Evolutionary conservation across 1,140 invertebrate species (phyloP).

Genomic region (Zaprionus tsacasi): DNA sequence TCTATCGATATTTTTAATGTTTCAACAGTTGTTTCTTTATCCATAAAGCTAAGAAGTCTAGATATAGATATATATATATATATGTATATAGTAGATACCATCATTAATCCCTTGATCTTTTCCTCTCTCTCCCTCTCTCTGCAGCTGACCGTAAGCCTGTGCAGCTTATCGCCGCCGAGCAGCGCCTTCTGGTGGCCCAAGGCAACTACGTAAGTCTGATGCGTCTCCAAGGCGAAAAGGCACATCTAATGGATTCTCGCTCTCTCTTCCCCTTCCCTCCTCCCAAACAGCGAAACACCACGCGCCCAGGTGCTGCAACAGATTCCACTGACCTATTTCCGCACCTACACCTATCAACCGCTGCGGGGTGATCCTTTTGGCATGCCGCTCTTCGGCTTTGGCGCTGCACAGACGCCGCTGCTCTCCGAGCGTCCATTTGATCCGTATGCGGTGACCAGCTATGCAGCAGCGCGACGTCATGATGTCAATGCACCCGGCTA

Average conservation of each 20-base stretch:
- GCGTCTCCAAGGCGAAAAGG: too few relatives aligned
- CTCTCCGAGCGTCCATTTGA: constrained; percentile 56
- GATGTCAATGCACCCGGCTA: constrained; percentile 19
- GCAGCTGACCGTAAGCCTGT: constrained; percentile 40
- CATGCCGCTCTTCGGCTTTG: constrained; percentile 66
- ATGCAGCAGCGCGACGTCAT: constrained; percentile 64
- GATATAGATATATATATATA: too few relatives aligned
- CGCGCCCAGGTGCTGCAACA: constrained; percentile 64
- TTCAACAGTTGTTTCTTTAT: too few relatives aligned
- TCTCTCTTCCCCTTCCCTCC: not conserved
- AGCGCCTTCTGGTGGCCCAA: constrained; percentile 75
- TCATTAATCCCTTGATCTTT: too few relatives aligned
- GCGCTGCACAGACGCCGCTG: constrained; percentile 65
- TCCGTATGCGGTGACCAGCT: constrained; percentile 69
- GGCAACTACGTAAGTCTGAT: constrained; percentile 64
- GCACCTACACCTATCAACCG: constrained; percentile 79
- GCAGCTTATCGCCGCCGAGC: constrained; percentile 7
- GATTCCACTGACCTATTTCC: constrained; percentile 79
- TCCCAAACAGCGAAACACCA: constrained; percentile 54
- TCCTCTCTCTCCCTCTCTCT: not conserved
- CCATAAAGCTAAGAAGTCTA: too few relatives aligned
- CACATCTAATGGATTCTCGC: not conserved
- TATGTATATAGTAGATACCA: too few relatives aligned
- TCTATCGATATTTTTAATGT: too few relatives aligned
- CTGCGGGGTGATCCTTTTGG: constrained; percentile 54